Percentiles rank a stretch among this genome's conserved stretches.
Conservation (phyloP, 2,888 invertebrate genomes). For the Blastobasis lacticolella region DNA sequence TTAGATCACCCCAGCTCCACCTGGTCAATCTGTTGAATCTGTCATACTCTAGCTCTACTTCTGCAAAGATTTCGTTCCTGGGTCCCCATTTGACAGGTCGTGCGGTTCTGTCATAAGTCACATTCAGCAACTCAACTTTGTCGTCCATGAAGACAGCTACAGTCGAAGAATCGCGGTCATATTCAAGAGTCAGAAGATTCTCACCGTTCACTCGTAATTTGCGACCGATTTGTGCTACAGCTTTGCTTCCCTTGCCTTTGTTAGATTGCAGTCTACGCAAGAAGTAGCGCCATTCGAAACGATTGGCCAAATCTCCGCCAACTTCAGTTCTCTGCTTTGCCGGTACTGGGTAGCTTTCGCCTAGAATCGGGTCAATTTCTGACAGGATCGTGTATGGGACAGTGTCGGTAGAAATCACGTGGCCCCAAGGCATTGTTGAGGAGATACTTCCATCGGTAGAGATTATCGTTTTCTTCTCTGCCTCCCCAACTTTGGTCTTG, state of each 20-base stretch:
- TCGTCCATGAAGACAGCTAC: slow-evolving; percentile 92
- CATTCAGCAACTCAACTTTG: slow-evolving; percentile 87
- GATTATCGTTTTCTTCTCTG: slow-evolving; percentile 86
- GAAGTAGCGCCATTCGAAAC: slow-evolving; percentile 97
- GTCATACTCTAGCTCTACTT: slow-evolving; percentile 94
- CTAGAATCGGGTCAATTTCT: slow-evolving; percentile 90
- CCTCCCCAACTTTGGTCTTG: slow-evolving; percentile 85
- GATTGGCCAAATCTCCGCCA: slow-evolving; percentile 90
- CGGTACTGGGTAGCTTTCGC: slow-evolving; percentile 93
- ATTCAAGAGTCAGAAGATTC: slow-evolving; percentile 91
- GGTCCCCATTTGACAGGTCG: slow-evolving; percentile 90
- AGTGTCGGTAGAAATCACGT: slow-evolving; percentile 90
- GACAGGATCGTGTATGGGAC: slow-evolving; percentile 91
- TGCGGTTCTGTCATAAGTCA: slow-evolving; percentile 89
- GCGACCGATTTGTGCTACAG: slow-evolving; percentile 87
- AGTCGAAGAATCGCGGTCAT: slow-evolving; percentile 89
- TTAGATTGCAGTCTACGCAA: slow-evolving; percentile 81
- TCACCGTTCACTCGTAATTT: slow-evolving; percentile 93
- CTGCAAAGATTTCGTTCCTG: slow-evolving; percentile 88
- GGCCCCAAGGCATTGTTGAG: slow-evolving; percentile 89
- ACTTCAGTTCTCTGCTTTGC: slow-evolving; percentile 93
- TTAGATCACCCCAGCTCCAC: slow-evolving; percentile 95
- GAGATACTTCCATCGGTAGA: slow-evolving; percentile 89
- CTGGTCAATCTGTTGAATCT: slow-evolving; percentile 89
- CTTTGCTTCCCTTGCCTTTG: slow-evolving; percentile 77